phyloP scores from a whole-genome alignment of 2,113 vertebrate genomes.

The Nanorana parkeri region DNA sequence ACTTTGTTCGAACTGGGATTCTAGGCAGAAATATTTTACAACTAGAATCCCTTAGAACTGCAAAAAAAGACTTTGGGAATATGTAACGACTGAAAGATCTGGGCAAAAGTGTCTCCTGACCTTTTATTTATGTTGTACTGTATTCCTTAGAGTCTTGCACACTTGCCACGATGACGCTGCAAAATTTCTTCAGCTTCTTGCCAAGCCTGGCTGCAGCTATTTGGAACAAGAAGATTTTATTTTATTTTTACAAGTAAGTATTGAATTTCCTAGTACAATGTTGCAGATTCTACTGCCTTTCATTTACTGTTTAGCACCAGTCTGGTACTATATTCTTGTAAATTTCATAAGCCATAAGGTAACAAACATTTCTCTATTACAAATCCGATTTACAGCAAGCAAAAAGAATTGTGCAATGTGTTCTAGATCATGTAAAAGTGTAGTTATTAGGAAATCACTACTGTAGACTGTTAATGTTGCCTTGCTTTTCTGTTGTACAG shows the following conservation, averaged over 20 bases:
- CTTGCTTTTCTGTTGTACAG: constrained; percentile 65
- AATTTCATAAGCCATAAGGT: too few relatives aligned
- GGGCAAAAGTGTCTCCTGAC: too few relatives aligned
- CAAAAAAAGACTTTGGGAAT: too few relatives aligned
- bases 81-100: too few relatives aligned
- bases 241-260: constrained; percentile 92
- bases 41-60: too few relatives aligned
- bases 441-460: background rate
- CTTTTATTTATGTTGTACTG: background rate
- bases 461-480: background rate
- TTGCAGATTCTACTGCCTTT: background rate
- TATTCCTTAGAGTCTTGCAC: constrained; percentile 81
- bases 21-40: too few relatives aligned
- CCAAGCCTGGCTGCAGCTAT: constrained; percentile 89
- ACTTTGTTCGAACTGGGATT: too few relatives aligned
- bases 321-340: too few relatives aligned
- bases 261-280: background rate
- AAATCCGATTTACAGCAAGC: too few relatives aligned
- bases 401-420: too few relatives aligned
- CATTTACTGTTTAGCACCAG: too few relatives aligned
- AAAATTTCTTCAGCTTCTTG: constrained; percentile 91
- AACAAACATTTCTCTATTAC: too few relatives aligned
- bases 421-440: background rate
- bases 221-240: constrained; percentile 97
- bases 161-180: constrained; percentile 92